Evolutionary conservation across 2,797 vertebrate genomes (phyloP), one percentile per base, ranked within the genome.

Genomic region (Helicolenus hilgendorfi): DNA sequence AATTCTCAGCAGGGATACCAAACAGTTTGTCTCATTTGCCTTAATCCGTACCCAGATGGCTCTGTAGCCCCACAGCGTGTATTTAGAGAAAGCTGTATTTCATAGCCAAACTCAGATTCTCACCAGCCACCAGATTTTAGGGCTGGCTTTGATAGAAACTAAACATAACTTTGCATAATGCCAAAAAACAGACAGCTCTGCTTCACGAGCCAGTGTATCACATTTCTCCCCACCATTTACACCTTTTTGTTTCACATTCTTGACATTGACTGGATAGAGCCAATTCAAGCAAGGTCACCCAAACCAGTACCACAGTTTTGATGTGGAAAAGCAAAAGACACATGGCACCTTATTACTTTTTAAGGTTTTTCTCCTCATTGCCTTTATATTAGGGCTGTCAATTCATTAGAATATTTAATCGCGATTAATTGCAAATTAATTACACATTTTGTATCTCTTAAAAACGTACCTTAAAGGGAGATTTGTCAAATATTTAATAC

Each of bases 1-100:
- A 58, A 85, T 82, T 90, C 86, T 83, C 84, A 85, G 79, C 79
- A 79, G 89, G 70, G 78, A 84, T 55, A 63, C 35, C 65, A 77
- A 77, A 85, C 58, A 85, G 73, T 86, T 73, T 70, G 79, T 59
- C 41, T 60, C 56, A 80, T 85, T 81, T 72, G 64, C 62, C n/a
- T 64, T n/a, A 79, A 79, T 69, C 65, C 49, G 15, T 31, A 53
- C 72, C 67, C 91, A 89, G 76, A 81, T 79, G 73, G 60, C 41
- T 72, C 11, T 59, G 55, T 8, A 59, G 73, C 53, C 56, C 36
- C 33, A 5, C 65, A 63, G 60, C 11, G 4, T 71, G 62, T 27
- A 33, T 55, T 64, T 41, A 71, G 27, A 92, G 68, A 49, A 79
- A 69, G 36, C 31, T 49, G 64, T 22, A 7, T 81, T 84, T 85